Base-by-base conservation (phyloP, 2,888 invertebrate species). In the Caenorhabditis sp. region DNA sequence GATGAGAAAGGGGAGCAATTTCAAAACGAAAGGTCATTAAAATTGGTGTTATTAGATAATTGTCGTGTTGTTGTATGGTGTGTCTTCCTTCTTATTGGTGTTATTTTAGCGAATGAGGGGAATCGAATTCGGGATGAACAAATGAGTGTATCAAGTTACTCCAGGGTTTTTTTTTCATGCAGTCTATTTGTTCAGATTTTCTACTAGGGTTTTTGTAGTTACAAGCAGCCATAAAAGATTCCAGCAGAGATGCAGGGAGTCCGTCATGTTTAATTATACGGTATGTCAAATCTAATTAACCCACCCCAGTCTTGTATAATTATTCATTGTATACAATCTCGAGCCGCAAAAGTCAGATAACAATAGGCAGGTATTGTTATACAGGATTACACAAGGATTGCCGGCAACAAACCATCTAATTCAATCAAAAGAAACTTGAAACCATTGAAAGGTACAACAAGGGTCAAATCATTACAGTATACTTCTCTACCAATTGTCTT, bases 381-480 rank as follows among this genome's bases (percentile, higher is more conserved):
- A 56, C 52, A 57, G 21, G 60, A 69, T 60, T 60, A 64, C 60
- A 69, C 59, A 69, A 70, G 58, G 62, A 61, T 38, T 38, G 65
- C 70, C 61, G 70, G 57, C 49, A 23, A 8, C 38, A 62, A 17
- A 59, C 57, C 58, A 61, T 50, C 36, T 25, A 58, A 58, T 58
- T 36, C 20, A 58, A 58, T 58, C 57, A 58, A 58, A 36, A 58
- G 57, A 58, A 31, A 43, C 43, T 14, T 43, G 43, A 43, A 43
- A 43, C 43, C 43, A 31, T 31, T 43, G 56, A 56, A 25, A 25
- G 23, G 26, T 26, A 26, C 25, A 56, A 20, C 3, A 56, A 56
- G 26, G 56, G 56, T 56, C 56, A 56, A 25, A 23, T 52, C 23
- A 25, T 56, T 56, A 56, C 17, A 20, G 57, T 58, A 31, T 10